These are phyloP conservation scores for Sthenelais limicola DNA, from an alignment of 2,888 invertebrate genomes.

Conservation along the genomic window DNA sequence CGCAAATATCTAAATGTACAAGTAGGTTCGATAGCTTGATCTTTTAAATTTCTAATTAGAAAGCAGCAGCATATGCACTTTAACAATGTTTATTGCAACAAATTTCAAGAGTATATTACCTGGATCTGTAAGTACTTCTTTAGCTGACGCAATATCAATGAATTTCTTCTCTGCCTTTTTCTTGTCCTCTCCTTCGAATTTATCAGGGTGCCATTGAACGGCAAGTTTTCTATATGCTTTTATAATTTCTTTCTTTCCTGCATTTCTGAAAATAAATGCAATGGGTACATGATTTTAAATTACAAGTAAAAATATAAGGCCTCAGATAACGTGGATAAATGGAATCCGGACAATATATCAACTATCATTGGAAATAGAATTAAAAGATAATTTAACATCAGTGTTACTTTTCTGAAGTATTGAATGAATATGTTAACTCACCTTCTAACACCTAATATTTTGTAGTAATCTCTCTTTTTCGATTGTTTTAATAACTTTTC, in stretches of 20 bases:
- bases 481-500: constrained; percentile 94
- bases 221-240: constrained; percentile 97
- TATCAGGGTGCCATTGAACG: constrained; percentile 99
- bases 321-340: background rate
- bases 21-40: background rate
- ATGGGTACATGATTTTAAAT: no score
- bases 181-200: constrained; percentile 85
- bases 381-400: background rate
- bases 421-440: constrained; percentile 58
- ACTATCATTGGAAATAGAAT: background rate
- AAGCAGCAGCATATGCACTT: no score
- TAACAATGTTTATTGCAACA: background rate
- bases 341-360: background rate
- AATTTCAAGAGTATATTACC: constrained; percentile 67
- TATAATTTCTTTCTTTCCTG: constrained; percentile 91
- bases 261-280: constrained; percentile 75
- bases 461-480: constrained; percentile 96
- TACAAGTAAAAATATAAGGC: background rate
- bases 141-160: constrained; percentile 98
- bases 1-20: no score
- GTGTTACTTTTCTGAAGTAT: background rate
- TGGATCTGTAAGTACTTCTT: constrained; percentile 87
- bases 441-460: constrained; percentile 92
- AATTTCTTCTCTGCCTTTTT: constrained; percentile 97
- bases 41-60: background rate